A percentile compares a stretch with the other conserved stretches of the same genome.
Evolutionary conservation across 2,797 vertebrate species (phyloP).

Genomic region (Coregonus ussuriensis): DNA sequence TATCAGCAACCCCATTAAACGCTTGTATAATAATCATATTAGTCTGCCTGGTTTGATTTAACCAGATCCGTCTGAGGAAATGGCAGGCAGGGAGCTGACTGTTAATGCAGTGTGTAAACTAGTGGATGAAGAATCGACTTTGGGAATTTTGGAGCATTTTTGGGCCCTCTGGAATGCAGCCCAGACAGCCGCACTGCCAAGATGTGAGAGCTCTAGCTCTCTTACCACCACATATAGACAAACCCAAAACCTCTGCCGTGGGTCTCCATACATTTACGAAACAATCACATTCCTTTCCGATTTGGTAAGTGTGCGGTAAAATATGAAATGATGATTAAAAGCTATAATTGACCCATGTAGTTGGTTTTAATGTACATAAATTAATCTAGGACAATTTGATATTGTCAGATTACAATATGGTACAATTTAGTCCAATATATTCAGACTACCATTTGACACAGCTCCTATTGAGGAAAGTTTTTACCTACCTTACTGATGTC

Average conservation of each 20-base stretch:
- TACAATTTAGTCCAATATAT: neutral
- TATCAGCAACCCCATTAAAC: constrained; percentile 59
- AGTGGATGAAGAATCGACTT: constrained; percentile 53
- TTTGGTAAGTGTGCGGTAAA: constrained; percentile 33
- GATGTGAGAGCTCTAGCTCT: constrained; percentile 60
- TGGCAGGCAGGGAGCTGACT: constrained; percentile 50
- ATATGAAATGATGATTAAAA: constrained; percentile 44
- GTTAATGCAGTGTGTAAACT: constrained; percentile 55
- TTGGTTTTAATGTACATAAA: constrained; percentile 21
- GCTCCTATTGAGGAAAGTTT: neutral
- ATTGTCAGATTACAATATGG: neutral
- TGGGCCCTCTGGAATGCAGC: constrained; percentile 59
- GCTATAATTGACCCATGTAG: constrained; percentile 39
- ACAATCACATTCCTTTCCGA: constrained; percentile 46
- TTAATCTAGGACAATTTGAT: neutral
- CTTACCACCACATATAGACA: constrained; percentile 53
- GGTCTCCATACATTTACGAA: constrained; percentile 51
- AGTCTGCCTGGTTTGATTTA: constrained; percentile 57
- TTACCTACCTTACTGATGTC: too few species aligned
- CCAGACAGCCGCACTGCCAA: constrained; percentile 60
- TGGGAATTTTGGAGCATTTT: constrained; percentile 54
- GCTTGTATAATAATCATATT: constrained; percentile 61
- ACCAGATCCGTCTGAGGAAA: constrained; percentile 62
- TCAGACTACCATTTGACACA: neutral
- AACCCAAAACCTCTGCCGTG: constrained; percentile 48